Percentiles rank a stretch among this genome's conserved stretches.
phyloP scores from a whole-genome alignment of 1,140 invertebrate genomes.

The Nasonia giraulti region DNA sequence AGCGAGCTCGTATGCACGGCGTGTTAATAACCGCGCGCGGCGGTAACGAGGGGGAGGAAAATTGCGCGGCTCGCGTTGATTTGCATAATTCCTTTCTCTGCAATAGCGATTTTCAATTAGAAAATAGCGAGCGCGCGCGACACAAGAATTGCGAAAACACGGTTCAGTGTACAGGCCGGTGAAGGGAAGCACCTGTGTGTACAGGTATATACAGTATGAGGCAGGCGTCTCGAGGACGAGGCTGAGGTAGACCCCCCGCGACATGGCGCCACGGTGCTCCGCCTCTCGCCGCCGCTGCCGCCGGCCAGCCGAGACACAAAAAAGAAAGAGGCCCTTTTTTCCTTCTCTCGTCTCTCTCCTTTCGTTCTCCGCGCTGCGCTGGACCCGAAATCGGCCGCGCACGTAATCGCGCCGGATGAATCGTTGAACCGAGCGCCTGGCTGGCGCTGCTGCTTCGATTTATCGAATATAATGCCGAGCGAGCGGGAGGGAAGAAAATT shows the following conservation, averaged over 20 bases:
- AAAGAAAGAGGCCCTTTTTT: constrained; percentile 43
- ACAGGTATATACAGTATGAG: not conserved
- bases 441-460: constrained; percentile 28
- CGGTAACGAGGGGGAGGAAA: constrained; percentile 27
- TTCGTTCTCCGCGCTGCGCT: constrained; percentile 7
- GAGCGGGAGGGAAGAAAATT: constrained; percentile 19
- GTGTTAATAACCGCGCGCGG: constrained; percentile 61
- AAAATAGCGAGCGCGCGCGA: not conserved
- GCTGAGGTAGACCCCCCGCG: constrained; percentile 70
- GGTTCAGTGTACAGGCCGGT: not conserved
- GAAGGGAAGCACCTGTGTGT: not conserved
- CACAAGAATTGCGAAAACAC: not conserved
- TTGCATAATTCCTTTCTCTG: not conserved
- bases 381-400: constrained; percentile 38
- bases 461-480: constrained; percentile 38
- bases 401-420: constrained; percentile 48
- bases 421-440: constrained; percentile 41
- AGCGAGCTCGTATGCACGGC: constrained; percentile 9
- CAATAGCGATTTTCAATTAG: not conserved
- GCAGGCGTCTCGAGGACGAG: constrained; percentile 1
- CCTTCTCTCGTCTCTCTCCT: constrained; percentile 16
- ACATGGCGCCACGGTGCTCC: constrained; percentile 74
- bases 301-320: constrained; percentile 52
- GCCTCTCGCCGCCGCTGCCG: constrained; percentile 63
- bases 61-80: not conserved